These are phyloP conservation scores for Echinarachnius parma DNA, from an alignment of 53 echinoderm and acorn worm species.

Conservation along the genomic window DNA sequence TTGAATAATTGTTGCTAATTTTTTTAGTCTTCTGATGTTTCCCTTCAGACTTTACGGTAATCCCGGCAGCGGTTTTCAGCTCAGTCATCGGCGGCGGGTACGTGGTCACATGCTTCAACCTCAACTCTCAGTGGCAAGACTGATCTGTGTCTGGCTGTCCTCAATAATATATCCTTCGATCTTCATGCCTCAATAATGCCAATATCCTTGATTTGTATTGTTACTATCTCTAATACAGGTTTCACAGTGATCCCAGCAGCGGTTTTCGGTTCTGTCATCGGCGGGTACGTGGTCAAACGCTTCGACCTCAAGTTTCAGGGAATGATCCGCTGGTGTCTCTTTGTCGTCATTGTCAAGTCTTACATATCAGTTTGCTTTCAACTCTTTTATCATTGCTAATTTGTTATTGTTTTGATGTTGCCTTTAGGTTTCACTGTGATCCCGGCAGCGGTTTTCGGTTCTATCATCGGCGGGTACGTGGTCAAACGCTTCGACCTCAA, in stretches of 20 bases:
- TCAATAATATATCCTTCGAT: too few species aligned
- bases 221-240: too few species aligned
- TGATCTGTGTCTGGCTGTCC: too few species aligned
- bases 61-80: conserved; percentile 87
- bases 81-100: conserved; percentile 89
- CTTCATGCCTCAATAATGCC: too few species aligned
- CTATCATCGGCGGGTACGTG: conserved; percentile 85
- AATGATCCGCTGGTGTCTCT: conserved; percentile 87
- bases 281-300: conserved; percentile 88
- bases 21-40: too few species aligned
- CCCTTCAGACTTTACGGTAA: conserved; percentile 86
- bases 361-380: too few species aligned
- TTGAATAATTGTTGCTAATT: too few species aligned
- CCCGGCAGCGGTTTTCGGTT: conserved; percentile 86
- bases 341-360: conserved; percentile 47
- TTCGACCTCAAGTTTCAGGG: conserved; percentile 81
- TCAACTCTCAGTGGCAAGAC: too few species aligned
- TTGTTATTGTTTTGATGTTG: not conserved
- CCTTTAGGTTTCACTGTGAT: conserved; percentile 81
- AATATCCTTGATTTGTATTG: too few species aligned
- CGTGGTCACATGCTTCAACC: conserved; percentile 79
- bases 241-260: conserved; percentile 91
- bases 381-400: not conserved
- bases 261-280: conserved; percentile 78
- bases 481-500: conserved; percentile 79